phyloP scores from a whole-genome alignment of 2,113 vertebrate genomes.

The Carettochelys insculpta region DNA sequence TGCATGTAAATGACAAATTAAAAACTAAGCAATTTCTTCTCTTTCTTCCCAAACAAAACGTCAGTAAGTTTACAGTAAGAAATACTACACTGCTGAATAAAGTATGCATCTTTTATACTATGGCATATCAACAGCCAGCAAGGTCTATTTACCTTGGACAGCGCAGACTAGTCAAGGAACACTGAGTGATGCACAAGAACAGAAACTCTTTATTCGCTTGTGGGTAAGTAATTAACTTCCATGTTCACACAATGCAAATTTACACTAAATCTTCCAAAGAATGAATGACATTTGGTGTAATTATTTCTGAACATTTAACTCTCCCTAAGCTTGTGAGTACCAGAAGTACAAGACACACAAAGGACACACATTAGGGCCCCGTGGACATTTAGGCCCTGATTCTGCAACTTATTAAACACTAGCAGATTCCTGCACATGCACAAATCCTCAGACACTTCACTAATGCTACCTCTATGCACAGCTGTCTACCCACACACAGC shows the following conservation, averaged over 20 bases:
- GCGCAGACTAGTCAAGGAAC: conserved; percentile 11
- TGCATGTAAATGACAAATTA: not conserved
- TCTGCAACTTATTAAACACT: not conserved
- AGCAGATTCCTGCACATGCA: not conserved
- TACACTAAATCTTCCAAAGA: not conserved
- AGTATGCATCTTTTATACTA: rapidly evolving
- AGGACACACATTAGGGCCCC: not conserved
- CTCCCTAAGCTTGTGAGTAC: not conserved
- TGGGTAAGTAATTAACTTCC: not conserved
- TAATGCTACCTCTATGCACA: not conserved
- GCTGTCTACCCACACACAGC: not conserved
- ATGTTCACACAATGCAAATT: not conserved
- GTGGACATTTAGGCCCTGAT: not conserved
- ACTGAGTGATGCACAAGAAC: not conserved
- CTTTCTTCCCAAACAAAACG: not conserved
- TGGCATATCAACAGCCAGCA: not conserved
- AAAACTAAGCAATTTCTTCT: not conserved
- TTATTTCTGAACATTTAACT: rapidly evolving
- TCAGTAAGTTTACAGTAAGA: not conserved
- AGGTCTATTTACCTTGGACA: conserved; percentile 48
- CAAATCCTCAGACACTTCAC: not conserved
- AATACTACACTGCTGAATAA: rapidly evolving
- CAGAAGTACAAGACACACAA: not conserved
- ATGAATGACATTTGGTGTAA: rapidly evolving
- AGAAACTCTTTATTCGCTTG: conserved; percentile 49